phyloP scores from a whole-genome alignment of 2,888 invertebrate species.

The Netelia melanura region DNA sequence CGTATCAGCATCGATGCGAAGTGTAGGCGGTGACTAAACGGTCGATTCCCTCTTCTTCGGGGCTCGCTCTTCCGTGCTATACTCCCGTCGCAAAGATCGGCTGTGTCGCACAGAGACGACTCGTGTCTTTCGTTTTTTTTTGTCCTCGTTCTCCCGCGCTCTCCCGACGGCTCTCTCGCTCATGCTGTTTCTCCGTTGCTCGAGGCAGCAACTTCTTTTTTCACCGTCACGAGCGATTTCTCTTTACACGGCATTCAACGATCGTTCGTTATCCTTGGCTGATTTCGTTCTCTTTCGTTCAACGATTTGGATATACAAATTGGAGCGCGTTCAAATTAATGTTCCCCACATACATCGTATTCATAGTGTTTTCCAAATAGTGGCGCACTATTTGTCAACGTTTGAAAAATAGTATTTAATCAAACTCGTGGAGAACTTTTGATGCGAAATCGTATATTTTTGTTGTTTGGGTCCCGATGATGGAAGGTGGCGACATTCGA shows the following conservation, averaged over 20 bases:
- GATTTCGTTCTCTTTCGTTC: conserved; percentile 51
- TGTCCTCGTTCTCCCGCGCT: conserved; percentile 50
- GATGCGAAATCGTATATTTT: no score
- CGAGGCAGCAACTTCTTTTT: neutral
- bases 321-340: neutral
- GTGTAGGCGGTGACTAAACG: conserved; percentile 74
- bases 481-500: no score
- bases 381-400: no score
- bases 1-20: conserved; percentile 72
- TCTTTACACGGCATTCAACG: conserved; percentile 43
- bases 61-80: conserved; percentile 63
- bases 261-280: conserved; percentile 46
- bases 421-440: no score
- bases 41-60: conserved; percentile 54
- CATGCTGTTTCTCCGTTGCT: conserved; percentile 15
- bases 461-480: no score
- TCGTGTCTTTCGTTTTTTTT: conserved; percentile 1
- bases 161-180: conserved; percentile 56
- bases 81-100: neutral
- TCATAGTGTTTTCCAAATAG: no score
- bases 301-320: neutral
- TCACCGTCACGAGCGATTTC: conserved; percentile 12
- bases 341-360: neutral
- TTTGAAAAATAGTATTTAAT: no score
- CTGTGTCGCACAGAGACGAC: conserved; percentile 2